Evolutionary conservation across 2,888 invertebrate genomes (phyloP).

Genomic region (Neoaliturus tenellus): DNA sequence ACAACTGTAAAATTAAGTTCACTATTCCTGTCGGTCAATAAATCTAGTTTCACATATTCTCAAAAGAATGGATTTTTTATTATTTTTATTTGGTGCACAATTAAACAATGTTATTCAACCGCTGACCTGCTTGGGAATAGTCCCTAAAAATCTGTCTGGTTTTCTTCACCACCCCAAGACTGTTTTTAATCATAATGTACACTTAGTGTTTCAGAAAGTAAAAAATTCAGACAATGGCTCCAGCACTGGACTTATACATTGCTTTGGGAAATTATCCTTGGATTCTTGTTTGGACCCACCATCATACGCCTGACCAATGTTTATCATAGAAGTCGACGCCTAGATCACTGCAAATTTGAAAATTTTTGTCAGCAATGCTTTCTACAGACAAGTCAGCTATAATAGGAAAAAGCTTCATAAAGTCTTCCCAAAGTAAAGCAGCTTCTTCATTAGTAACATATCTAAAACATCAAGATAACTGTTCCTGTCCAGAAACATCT

Average conservation of each 20-base stretch:
- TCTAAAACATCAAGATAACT: not conserved
- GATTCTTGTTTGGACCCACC: conserved; percentile 32
- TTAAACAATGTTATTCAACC: not conserved
- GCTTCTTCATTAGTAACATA: not conserved
- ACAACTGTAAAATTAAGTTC: conserved; percentile 1
- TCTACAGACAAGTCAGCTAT: not conserved
- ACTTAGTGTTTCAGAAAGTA: not conserved
- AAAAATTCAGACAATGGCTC: conserved; percentile 22
- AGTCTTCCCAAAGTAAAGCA: conserved; percentile 13
- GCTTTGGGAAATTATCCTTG: conserved; percentile 13
- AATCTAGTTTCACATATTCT: conserved; percentile 33
- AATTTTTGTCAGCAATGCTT: not conserved
- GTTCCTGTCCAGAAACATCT: not conserved
- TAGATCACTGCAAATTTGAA: not conserved
- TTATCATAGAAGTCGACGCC: conserved; percentile 15
- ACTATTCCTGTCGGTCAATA: conserved; percentile 33
- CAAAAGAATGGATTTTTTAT: not conserved
- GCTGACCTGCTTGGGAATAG: conserved; percentile 20
- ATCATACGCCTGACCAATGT: conserved; percentile 20
- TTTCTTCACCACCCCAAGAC: conserved; percentile 2
- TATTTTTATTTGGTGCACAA: not conserved
- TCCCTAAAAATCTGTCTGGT: conserved; percentile 29
- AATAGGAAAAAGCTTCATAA: conserved; percentile 5
- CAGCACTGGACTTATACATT: conserved; percentile 20
- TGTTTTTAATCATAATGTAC: not conserved